Evolutionary conservation across 2,113 vertebrate genomes (phyloP), one percentile per base, ranked within the genome.

Genomic region (Hylia prasina): DNA sequence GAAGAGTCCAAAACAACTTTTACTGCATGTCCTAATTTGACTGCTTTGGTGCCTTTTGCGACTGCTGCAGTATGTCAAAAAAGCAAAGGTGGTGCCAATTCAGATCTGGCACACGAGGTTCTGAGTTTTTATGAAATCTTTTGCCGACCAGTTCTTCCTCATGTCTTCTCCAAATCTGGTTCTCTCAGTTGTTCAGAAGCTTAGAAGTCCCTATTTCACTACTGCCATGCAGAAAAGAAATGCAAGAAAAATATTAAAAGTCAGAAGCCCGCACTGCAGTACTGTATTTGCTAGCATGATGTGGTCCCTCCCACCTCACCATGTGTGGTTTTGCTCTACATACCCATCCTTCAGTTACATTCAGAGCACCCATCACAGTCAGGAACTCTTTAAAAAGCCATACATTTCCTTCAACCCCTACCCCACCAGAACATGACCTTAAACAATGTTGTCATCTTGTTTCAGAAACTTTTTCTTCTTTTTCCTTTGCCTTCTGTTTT

Each of bases 171-270:
- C 98, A 98, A 97, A 98, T 97, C 97, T 98, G 97, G 95, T 97
- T 97, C 94, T 97, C 80, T 98, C 97, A 98, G 96, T 98, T 97
- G 98, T 98, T 97, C 97, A 98, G 97, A 97, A 96, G 96, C 96
- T 98, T 98, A 98, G 98, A 97, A 97, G 97, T 97, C 97, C 97
- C 98, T 98, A 98, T 97, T 97, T 97, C 97, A 98, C 97, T 98
- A 98, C 96, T 97, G 98, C 97, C 98, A 98, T 98, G 98, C 97
- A 98, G 98, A 98, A 98, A 98, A 98, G 98, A 97, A 98, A 98
- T 97, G 98, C 97, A 98, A 98, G 98, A 98, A 98, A 98, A 98
- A 97, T 96, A 98, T 96, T 97, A 97, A 94, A 98, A 94, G 85
- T 97, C 94, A 93, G 97, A 96, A 97, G 96, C 95, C 95, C 96